Evolutionary conservation across 2,113 vertebrate species (phyloP).

Genomic region (Agelaius phoeniceus): DNA sequence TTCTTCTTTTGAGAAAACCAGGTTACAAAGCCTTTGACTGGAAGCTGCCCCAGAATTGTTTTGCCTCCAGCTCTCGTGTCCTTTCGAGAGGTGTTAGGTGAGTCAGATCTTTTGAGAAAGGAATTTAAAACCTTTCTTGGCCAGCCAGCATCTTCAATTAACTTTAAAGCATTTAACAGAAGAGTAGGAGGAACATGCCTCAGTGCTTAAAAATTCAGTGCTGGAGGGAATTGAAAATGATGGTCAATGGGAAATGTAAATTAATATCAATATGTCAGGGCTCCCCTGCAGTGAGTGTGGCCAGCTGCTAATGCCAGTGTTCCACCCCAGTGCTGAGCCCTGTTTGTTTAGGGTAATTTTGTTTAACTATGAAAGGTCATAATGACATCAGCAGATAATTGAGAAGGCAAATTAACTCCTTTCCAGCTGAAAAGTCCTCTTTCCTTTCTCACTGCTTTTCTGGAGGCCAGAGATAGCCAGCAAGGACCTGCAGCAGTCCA

Average conservation of each 20-base stretch:
- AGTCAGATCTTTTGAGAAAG: neutral
- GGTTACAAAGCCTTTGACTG: neutral
- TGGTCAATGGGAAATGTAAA: constrained; percentile 43
- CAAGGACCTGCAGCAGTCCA: neutral
- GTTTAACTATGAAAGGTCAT: neutral
- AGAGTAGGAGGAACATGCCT: constrained; percentile 6
- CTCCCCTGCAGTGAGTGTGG: neutral
- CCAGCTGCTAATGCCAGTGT: neutral
- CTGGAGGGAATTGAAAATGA: constrained; percentile 21
- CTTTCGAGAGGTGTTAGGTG: neutral
- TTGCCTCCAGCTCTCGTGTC: neutral
- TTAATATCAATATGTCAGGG: neutral
- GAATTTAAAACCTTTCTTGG: constrained; percentile 10
- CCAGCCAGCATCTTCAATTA: constrained; percentile 33
- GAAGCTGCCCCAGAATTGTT: neutral
- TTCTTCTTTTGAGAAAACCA: neutral
- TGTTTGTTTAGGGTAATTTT: constrained; percentile 31
- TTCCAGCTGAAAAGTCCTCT: neutral
- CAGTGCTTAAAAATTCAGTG: neutral
- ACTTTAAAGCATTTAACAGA: constrained; percentile 30
- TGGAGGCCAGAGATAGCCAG: neutral
- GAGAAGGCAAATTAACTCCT: neutral
- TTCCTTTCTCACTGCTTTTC: neutral
- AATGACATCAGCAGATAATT: neutral
- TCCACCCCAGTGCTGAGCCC: neutral